Percentiles rank a stretch among this genome's conserved stretches.
phyloP scores from a whole-genome alignment of 2,888 invertebrate genomes.

The Watsonalla binaria region DNA sequence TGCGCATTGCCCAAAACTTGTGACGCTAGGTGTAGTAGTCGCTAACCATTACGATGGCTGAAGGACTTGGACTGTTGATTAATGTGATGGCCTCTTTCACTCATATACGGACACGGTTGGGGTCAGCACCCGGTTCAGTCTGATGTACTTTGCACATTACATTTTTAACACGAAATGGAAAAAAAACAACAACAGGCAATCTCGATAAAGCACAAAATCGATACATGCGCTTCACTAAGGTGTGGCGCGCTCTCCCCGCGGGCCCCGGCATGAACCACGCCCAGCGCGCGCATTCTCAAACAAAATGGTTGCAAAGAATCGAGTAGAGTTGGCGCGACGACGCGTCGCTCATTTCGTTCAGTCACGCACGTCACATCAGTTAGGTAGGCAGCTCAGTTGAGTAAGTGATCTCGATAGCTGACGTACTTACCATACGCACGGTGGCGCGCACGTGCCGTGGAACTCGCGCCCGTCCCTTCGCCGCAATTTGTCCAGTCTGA shows the following conservation, averaged over 20 bases:
- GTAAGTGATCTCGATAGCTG: slow-evolving; percentile 58
- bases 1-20: too few species aligned
- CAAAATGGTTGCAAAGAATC: slow-evolving; percentile 60
- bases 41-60: too few species aligned
- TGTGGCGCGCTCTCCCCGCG: slow-evolving; percentile 56
- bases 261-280: slow-evolving; percentile 61
- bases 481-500: slow-evolving; percentile 38
- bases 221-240: slow-evolving; percentile 50
- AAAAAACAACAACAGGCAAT: not conserved
- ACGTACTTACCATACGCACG: slow-evolving; percentile 43
- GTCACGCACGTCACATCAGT: slow-evolving; percentile 57
- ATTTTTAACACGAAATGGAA: not conserved
- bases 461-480: slow-evolving; percentile 43
- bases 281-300: slow-evolving; percentile 70
- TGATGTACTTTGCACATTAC: not conserved
- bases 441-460: slow-evolving; percentile 58
- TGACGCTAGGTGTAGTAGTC: too few species aligned
- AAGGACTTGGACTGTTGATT: too few species aligned
- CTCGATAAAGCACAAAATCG: slow-evolving; percentile 44
- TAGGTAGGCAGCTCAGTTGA: slow-evolving; percentile 48
- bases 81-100: too few species aligned
- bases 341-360: slow-evolving; percentile 44
- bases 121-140: not conserved
- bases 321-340: slow-evolving; percentile 38
- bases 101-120: too few species aligned